Base-by-base conservation (phyloP, 1,140 invertebrate species). In the Solenopsis fugax region DNA sequence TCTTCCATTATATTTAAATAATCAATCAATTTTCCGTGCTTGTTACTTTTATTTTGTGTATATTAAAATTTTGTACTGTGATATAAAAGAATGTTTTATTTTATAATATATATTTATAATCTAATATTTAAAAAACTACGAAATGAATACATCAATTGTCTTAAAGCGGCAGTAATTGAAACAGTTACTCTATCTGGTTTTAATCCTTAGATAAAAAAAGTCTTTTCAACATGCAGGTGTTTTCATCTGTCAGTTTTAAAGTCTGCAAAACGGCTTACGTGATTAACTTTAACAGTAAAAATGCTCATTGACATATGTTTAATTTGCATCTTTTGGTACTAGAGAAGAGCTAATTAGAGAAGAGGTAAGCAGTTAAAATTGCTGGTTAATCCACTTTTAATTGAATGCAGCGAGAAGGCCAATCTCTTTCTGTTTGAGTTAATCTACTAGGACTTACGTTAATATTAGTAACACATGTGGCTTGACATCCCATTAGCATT, bases 401-500 rank as follows among this genome's bases (percentile, higher is more conserved):
- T n/a, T 34, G 13, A 37, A 54, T 18, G 4, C 29, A 6, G 13
- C 4, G 16, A 80, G 48, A 9, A 80, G 16, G 41, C 7, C 7
- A 7, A 54, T 56, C 34, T 56, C 48, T 52, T 67, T 54, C 0
- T 34, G n/a, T 29, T 71, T 45, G 21, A 81, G 24, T 72, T 34
- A 48, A 73, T 60, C 16, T 21, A 72, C 16, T 21, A 72, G 12
- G 12, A 29, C 21, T 67, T 82, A 52, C 29, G 37, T 54, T 41
- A 82, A 82, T 73, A 82, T 60, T 58, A 41, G n/a, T 18, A n/a
- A 29, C 29, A 58, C 52, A 9, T 37, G 21, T 12, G 65, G 37
- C n/a, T 71, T 50, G 29, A 80, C 62, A n/a, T 64, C 12, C 21
- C 21, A 18, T 81, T 73, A 60, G 18, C 41, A 18, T 65, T 54